Conservation (phyloP, 2,888 invertebrate genomes). For the Sinohyriopsis cumingii region DNA sequence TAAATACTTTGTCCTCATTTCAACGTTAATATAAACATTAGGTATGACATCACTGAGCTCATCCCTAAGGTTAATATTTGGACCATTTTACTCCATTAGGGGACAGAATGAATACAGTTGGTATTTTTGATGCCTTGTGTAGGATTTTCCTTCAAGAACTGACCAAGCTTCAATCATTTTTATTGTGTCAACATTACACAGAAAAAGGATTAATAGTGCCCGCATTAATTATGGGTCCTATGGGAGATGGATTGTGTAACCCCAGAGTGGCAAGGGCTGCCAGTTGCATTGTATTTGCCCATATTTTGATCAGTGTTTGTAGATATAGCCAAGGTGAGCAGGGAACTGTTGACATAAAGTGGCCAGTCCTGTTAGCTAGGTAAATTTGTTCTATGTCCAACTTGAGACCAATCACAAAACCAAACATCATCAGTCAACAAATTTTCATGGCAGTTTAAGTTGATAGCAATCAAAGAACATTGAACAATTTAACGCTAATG, state of each 20-base stretch:
- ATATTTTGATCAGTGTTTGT: slow-evolving; percentile 29
- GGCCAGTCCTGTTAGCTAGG: slow-evolving; percentile 32
- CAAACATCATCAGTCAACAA: slow-evolving; percentile 48
- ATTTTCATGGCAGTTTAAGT: slow-evolving; percentile 32
- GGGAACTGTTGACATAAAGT: slow-evolving; percentile 33
- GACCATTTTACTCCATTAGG: no score
- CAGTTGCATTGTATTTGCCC: slow-evolving; percentile 25
- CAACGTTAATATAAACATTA: no score
- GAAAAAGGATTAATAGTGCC: neutral
- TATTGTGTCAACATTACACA: no score
- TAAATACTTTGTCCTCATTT: no score
- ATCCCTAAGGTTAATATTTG: no score
- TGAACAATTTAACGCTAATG: no score
- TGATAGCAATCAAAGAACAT: no score
- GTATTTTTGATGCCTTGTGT: no score
- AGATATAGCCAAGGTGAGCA: slow-evolving; percentile 25
- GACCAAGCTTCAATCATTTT: no score
- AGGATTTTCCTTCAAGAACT: no score
- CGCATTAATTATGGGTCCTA: slow-evolving; percentile 34
- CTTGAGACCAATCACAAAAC: slow-evolving; percentile 48
- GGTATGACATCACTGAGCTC: no score
- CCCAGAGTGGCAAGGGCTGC: slow-evolving; percentile 19
- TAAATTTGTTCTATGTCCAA: slow-evolving; percentile 42
- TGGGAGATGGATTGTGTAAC: slow-evolving; percentile 16
- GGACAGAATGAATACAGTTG: no score